Percentiles rank a stretch among this genome's conserved stretches.
Conservation (phyloP, 2,113 vertebrate genomes). For the Herpailurus yagouaroundi region DNA sequence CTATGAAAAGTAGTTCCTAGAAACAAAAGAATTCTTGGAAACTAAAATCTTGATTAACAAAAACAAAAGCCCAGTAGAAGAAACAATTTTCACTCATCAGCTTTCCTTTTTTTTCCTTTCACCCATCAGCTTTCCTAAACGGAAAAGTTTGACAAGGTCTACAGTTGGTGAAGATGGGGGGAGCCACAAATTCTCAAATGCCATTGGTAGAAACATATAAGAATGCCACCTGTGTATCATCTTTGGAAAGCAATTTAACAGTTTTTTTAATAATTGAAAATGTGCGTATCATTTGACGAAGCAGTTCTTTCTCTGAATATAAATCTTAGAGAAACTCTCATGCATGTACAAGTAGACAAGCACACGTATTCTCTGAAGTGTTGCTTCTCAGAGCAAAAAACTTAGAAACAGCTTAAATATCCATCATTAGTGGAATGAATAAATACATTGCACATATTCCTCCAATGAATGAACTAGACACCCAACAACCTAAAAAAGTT, state of each 20-base stretch:
- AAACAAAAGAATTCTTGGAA: neutral
- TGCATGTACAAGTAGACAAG: neutral
- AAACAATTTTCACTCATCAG: neutral
- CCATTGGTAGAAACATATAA: neutral
- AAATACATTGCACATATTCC: neutral
- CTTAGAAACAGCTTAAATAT: neutral
- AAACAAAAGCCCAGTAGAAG: neutral
- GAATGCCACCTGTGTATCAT: neutral
- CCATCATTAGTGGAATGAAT: neutral
- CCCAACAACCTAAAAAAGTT: neutral
- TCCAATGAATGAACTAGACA: neutral
- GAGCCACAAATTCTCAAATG: neutral
- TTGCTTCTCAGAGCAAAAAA: neutral
- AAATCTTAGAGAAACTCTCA: neutral
- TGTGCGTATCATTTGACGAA: neutral
- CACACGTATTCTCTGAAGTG: neutral
- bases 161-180: neutral
- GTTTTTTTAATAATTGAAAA: neutral
- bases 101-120: neutral
- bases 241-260: neutral
- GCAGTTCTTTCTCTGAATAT: neutral
- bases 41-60: neutral
- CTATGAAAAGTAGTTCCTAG: neutral
- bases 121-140: neutral
- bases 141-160: neutral